These are phyloP conservation scores for Hirundichthys speculiger DNA, from an alignment of 2,113 vertebrate species.

Conservation along the genomic window DNA sequence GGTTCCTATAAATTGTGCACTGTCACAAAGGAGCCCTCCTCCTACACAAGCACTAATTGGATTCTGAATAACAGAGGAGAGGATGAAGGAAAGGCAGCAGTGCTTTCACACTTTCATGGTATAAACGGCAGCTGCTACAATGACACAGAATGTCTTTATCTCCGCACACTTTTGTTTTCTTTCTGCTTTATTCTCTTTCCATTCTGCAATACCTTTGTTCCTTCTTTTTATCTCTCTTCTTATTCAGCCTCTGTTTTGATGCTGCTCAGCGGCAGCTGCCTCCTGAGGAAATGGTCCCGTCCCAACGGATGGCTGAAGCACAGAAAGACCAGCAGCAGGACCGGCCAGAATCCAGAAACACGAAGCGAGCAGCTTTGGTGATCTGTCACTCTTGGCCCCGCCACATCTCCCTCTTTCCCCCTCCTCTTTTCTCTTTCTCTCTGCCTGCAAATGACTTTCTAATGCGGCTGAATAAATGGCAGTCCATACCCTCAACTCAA, in stretches of 20 bases:
- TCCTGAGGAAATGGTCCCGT: slow-evolving; percentile 15
- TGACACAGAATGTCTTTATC: not conserved
- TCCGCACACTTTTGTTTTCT: not conserved
- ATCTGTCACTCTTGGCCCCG: no score
- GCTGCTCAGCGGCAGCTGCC: not conserved
- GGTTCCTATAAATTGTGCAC: slow-evolving; percentile 44
- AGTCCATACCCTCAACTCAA: not conserved
- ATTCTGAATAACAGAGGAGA: slow-evolving; percentile 51
- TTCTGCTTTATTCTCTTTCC: not conserved
- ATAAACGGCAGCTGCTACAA: slow-evolving; percentile 13
- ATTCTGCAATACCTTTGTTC: slow-evolving; percentile 2
- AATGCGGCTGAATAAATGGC: slow-evolving; percentile 12
- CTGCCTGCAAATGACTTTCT: slow-evolving; percentile 5
- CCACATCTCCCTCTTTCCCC: no score
- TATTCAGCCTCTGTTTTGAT: slow-evolving; percentile 15
- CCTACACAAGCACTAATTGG: slow-evolving; percentile 45
- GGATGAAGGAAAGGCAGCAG: slow-evolving; percentile 23
- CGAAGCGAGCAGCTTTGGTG: not conserved
- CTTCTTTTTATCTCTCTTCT: slow-evolving; percentile 1
- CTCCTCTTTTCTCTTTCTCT: not conserved
- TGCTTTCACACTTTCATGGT: not conserved
- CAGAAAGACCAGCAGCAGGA: not conserved
- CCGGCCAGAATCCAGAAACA: slow-evolving; percentile 31
- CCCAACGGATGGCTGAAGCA: slow-evolving; percentile 20
- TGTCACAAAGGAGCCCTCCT: slow-evolving; percentile 24